Base-by-base conservation (phyloP, 2,113 vertebrate species). In the Myrmecophaga tridactyla region DNA sequence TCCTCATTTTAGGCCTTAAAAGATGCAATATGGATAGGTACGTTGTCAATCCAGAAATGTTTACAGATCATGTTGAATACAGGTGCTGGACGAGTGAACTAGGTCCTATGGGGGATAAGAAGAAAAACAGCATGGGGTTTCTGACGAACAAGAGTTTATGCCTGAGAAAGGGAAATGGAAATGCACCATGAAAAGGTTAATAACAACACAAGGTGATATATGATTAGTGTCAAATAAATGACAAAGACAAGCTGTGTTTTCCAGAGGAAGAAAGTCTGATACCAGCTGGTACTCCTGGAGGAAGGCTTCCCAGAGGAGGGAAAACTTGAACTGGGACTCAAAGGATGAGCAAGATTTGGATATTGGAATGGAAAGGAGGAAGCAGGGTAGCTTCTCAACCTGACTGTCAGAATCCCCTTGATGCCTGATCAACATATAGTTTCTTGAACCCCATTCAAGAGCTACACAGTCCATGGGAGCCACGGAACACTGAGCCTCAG, bases 381-480 rank as follows among this genome's bases (percentile, higher is more conserved):
- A 29, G 23, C 60, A 60, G 51, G 46, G 23, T 25, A 7, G 36
- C 43, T 39, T 51, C 82, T 60, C 63, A 62, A 10, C 15, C 46
- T 58, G 58, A 36, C 76, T 1, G 58, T 53, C 83, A 34, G 58
- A 75, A 20, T 39, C 62, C 60, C 60, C 1, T 18, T n/a, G 27
- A 21, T 2, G 36, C 21, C 18, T 20, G 4, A 2, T 56, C 25
- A 14, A 27, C 46, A 25, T 5, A 29, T 34, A 53, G 80, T 21
- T 6, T 31, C 46, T 9, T 6, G 27, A 51, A 5, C 6, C 46
- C 41, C 29, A 11, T 6, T 88, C 39, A 18, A 23, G 34, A 21
- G 7, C 69, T 18, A 21, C 53, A 69, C 53, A 25, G 3, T 56
- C 58, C 0, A 18, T 0, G 0, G 17, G 3, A 25, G 51, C 76